Conservation (phyloP, 2,797 vertebrate genomes). For the Spondyliosoma cantharus region DNA sequence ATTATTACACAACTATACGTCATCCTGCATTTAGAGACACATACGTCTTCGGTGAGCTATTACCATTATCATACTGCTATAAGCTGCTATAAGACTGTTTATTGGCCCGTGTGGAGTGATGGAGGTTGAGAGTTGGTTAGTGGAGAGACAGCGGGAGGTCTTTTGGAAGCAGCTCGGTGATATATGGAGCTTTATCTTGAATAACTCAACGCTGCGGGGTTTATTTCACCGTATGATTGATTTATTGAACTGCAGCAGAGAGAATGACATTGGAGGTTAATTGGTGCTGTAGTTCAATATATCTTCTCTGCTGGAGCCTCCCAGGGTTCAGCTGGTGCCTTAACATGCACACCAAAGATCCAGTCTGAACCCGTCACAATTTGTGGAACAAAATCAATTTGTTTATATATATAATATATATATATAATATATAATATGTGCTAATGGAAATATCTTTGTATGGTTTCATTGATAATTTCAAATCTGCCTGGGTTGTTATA, state of each 20-base stretch:
- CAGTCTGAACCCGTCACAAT: not conserved
- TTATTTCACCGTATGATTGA: conserved; percentile 53
- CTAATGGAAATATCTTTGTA: not conserved
- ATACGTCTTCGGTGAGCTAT: too few species aligned
- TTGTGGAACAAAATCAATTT: not conserved
- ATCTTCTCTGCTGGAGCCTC: conserved; percentile 29
- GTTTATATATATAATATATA: too few species aligned
- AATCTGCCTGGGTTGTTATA: not conserved
- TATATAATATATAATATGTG: too few species aligned
- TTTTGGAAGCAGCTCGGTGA: conserved; percentile 15
- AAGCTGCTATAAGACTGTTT: not conserved
- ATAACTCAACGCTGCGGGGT: conserved; percentile 36
- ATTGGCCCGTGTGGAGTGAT: not conserved
- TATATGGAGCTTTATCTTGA: conserved; percentile 24
- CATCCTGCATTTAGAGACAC: not conserved
- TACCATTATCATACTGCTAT: rapidly evolving
- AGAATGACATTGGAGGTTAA: conserved; percentile 65
- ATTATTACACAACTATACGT: not conserved
- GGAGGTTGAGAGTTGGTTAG: too few species aligned
- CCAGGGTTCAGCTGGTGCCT: not conserved
- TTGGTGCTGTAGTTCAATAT: conserved; percentile 49
- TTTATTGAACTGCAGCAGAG: conserved; percentile 60
- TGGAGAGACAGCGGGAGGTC: conserved; percentile 18
- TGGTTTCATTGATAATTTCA: too few species aligned
- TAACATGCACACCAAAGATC: not conserved